Percentiles rank a stretch among this genome's conserved stretches.
These are phyloP conservation scores for Cliona cf. orientalis DNA, from an alignment of 37 sponge, comb jelly and placozoan species.

Conservation along the genomic window DNA sequence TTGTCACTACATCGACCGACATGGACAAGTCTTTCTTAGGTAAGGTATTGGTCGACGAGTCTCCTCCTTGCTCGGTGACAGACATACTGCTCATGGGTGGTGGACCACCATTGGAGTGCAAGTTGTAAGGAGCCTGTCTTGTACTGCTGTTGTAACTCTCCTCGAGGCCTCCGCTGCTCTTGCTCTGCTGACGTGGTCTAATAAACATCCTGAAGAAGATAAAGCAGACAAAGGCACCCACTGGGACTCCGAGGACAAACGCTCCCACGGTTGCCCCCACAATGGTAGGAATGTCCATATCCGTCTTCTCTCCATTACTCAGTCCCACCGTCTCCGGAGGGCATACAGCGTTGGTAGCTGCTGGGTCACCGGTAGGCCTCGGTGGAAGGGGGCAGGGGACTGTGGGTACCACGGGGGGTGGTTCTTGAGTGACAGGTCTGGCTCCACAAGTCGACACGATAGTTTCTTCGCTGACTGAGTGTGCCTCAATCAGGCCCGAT, in stretches of 20 bases:
- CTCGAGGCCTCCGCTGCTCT: too few species aligned
- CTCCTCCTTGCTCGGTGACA: too few species aligned
- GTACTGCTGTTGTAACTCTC: too few species aligned
- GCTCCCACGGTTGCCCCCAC: conserved; percentile 54
- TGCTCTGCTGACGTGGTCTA: conserved; percentile 1
- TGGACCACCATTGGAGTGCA: neutral
- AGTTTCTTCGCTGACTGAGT: neutral
- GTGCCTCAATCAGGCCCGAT: neutral
- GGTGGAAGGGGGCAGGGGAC: neutral
- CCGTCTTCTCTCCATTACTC: too few species aligned
- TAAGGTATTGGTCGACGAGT: too few species aligned
- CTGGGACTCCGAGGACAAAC: conserved; percentile 46
- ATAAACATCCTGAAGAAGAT: conserved; percentile 19
- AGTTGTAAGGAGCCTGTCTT: neutral
- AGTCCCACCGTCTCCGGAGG: too few species aligned
- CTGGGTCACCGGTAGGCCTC: too few species aligned
- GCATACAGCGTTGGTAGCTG: too few species aligned
- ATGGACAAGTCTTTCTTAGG: neutral
- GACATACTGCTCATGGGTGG: neutral
- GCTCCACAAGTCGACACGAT: conserved; percentile 2
- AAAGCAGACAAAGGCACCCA: conserved; percentile 43
- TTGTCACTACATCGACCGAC: neutral
- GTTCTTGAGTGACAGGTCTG: neutral
- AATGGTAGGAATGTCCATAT: neutral
- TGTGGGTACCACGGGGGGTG: conserved; percentile 5